Evolutionary conservation across 2,113 vertebrate species (phyloP).

Genomic region (Callorhinus ursinus): DNA sequence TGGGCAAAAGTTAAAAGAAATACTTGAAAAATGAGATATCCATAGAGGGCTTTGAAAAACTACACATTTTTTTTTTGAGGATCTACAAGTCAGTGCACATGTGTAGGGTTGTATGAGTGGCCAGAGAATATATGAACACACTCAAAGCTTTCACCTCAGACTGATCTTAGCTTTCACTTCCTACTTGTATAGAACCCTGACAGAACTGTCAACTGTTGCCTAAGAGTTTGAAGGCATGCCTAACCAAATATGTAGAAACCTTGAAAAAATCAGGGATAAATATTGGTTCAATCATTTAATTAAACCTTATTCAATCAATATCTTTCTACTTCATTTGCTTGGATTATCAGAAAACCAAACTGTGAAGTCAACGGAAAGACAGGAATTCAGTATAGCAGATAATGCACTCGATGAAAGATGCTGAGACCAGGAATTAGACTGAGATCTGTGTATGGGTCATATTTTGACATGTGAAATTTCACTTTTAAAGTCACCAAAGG

Average conservation of each 20-base stretch:
- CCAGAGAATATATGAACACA: background rate
- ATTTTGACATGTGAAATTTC: background rate
- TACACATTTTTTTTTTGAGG: background rate
- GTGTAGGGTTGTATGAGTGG: background rate
- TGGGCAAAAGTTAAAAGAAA: background rate
- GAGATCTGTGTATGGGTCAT: background rate
- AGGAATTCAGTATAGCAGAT: background rate
- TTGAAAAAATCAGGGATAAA: background rate
- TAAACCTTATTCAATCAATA: background rate
- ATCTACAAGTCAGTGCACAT: background rate
- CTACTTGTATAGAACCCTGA: background rate
- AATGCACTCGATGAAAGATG: background rate
- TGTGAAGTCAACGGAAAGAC: background rate
- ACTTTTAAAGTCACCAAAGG: background rate
- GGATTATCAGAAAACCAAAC: background rate
- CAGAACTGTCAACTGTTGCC: background rate
- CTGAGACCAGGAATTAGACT: background rate
- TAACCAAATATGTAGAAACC: background rate
- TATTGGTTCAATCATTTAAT: background rate
- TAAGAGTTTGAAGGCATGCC: background rate
- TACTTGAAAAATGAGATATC: background rate
- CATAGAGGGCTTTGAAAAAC: background rate
- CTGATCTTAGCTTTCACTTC: background rate
- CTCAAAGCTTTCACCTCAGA: background rate
- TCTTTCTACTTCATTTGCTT: background rate